Percentiles rank a stretch among this genome's conserved stretches.
Evolutionary conservation across 2,797 vertebrate species (phyloP).

Genomic region (Leucoraja ocellata): DNA sequence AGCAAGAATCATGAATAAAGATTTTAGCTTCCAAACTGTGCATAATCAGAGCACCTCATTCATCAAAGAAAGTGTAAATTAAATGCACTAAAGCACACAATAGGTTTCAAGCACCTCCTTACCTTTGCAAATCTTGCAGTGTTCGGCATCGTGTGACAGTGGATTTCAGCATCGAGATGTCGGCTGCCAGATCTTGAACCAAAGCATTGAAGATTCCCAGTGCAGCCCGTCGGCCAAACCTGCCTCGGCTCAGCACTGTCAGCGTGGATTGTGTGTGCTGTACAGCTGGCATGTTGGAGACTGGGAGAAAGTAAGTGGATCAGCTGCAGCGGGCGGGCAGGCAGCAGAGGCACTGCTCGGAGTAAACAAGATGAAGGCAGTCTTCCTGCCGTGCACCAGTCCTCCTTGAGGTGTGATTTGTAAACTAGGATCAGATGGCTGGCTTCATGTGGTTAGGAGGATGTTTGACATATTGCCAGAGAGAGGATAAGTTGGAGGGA

Average conservation of each 20-base stretch:
- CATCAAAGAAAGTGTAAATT: slow-evolving; percentile 37
- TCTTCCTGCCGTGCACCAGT: slow-evolving; percentile 36
- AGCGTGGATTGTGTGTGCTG: slow-evolving; percentile 58
- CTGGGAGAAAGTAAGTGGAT: slow-evolving; percentile 74
- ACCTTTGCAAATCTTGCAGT: slow-evolving; percentile 60
- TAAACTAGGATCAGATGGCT: slow-evolving; percentile 40
- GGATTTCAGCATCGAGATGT: slow-evolving; percentile 69
- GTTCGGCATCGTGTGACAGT: slow-evolving; percentile 75
- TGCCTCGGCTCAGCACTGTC: slow-evolving; percentile 64
- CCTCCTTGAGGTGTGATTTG: slow-evolving; percentile 45
- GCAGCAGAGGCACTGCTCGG: slow-evolving; percentile 41
- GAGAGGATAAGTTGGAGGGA: slow-evolving; percentile 40
- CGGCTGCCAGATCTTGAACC: slow-evolving; percentile 62
- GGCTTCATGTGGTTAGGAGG: slow-evolving; percentile 39
- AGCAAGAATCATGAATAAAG: background rate
- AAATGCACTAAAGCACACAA: slow-evolving; percentile 42
- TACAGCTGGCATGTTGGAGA: slow-evolving; percentile 74
- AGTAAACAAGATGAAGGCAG: slow-evolving; percentile 41
- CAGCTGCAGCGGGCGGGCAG: slow-evolving; percentile 13
- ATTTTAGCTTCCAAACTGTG: background rate
- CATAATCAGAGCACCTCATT: background rate
- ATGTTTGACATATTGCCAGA: slow-evolving; percentile 42
- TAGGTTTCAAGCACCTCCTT: slow-evolving; percentile 44
- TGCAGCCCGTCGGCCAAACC: slow-evolving; percentile 63
- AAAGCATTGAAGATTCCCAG: slow-evolving; percentile 56